A percentile compares a stretch with the other conserved stretches of the same genome.
phyloP scores from a whole-genome alignment of 53 echinoderm and acorn worm species.

The Stichopus horrens region DNA sequence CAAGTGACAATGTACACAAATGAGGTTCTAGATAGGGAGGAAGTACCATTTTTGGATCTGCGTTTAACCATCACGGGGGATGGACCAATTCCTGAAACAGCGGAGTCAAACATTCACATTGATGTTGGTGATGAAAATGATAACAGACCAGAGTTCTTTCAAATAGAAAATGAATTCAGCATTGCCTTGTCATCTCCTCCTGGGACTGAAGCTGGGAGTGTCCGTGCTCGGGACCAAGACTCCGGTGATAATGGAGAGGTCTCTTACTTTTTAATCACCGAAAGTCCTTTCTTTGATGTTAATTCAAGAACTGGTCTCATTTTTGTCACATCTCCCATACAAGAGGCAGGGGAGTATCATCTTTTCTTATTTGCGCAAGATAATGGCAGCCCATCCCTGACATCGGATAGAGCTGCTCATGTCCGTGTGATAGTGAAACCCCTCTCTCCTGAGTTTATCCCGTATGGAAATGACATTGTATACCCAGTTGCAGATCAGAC shows the following conservation, averaged over 20 bases:
- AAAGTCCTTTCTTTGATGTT: conserved; percentile 54
- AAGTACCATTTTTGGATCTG: conserved; percentile 46
- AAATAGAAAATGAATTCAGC: conserved; percentile 44
- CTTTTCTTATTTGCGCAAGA: conserved; percentile 67
- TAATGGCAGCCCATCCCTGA: conserved; percentile 59
- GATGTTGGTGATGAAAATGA: conserved; percentile 57
- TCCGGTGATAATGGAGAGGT: conserved; percentile 51
- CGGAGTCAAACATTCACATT: conserved; percentile 26
- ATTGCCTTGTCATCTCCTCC: conserved; percentile 46
- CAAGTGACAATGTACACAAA: conserved; percentile 48
- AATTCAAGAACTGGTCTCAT: conserved; percentile 56
- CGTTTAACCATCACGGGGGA: conserved; percentile 21
- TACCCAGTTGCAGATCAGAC: conserved; percentile 42
- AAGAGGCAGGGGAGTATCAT: conserved; percentile 48
- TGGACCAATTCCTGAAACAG: conserved; percentile 39
- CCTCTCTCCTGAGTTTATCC: conserved; percentile 47
- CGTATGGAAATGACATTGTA: conserved; percentile 77
- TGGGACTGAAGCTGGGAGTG: conserved; percentile 47
- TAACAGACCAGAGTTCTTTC: conserved; percentile 61
- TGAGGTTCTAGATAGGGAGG: conserved; percentile 50
- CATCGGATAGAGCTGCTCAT: conserved; percentile 54
- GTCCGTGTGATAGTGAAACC: conserved; percentile 57
- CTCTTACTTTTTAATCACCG: conserved; percentile 48
- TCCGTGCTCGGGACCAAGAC: conserved; percentile 60
- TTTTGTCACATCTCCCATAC: conserved; percentile 32